Percentiles rank a stretch among this genome's conserved stretches.
phyloP scores from a whole-genome alignment of 2,888 invertebrate genomes.

The Eupeodes latifasciatus region DNA sequence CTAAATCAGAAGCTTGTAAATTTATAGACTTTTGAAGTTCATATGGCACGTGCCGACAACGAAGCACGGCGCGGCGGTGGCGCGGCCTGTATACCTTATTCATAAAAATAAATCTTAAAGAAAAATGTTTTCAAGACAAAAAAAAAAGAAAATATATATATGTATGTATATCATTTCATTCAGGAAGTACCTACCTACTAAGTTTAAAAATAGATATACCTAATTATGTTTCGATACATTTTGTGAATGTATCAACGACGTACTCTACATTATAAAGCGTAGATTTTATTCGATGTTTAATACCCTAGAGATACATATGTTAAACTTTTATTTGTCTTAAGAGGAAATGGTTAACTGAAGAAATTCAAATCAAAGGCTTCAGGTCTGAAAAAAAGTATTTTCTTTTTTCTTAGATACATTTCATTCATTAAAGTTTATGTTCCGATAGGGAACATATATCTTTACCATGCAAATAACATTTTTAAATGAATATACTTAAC shows the following conservation, averaged over 20 bases:
- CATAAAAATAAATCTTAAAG: slow-evolving; percentile 24
- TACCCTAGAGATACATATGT: not conserved
- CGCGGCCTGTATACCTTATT: not conserved
- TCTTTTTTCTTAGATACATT: too few relatives aligned
- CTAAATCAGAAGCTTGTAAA: slow-evolving; percentile 47
- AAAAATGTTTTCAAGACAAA: not conserved
- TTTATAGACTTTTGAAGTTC: slow-evolving; percentile 59
- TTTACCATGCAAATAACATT: too few relatives aligned
- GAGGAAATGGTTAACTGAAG: not conserved
- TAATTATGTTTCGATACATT: too few relatives aligned
- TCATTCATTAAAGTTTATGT: too few relatives aligned
- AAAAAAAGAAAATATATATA: not conserved
- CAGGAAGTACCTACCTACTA: not conserved
- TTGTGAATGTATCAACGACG: too few relatives aligned
- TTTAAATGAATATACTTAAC: too few relatives aligned
- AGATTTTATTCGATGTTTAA: not conserved
- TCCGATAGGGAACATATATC: too few relatives aligned
- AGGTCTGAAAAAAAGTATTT: not conserved
- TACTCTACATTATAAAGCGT: too few relatives aligned
- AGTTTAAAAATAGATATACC: slow-evolving; percentile 3
- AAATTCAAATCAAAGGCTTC: not conserved
- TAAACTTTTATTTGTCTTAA: not conserved
- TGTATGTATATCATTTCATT: not conserved
- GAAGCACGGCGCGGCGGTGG: too few relatives aligned
- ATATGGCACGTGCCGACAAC: slow-evolving; percentile 49